phyloP scores from a whole-genome alignment of 2,888 invertebrate species.

The Epirrhoe alternata region DNA sequence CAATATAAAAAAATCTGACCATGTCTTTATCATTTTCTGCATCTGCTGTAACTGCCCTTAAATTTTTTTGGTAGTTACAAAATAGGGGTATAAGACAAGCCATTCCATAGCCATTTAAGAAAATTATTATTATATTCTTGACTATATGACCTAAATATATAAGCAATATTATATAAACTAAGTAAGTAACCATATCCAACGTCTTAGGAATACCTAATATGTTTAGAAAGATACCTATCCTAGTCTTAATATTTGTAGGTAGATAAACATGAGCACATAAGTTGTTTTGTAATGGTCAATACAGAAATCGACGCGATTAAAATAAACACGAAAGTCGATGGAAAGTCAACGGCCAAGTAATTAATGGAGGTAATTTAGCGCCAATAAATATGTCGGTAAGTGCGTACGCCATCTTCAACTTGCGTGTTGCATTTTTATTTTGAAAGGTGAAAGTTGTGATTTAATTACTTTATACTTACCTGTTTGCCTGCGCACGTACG shows the following conservation, averaged over 20 bases:
- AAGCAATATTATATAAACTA: too few species aligned
- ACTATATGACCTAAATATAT: too few species aligned
- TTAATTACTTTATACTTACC: conserved; percentile 44
- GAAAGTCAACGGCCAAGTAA: conserved; percentile 21
- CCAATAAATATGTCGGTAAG: conserved; percentile 33
- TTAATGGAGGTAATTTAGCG: conserved; percentile 17
- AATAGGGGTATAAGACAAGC: too few species aligned
- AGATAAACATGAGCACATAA: not conserved
- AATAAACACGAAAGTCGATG: conserved; percentile 3
- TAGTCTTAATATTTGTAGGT: too few species aligned
- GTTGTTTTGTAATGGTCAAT: not conserved
- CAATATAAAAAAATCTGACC: too few species aligned
- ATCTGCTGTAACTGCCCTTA: too few species aligned
- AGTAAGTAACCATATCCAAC: too few species aligned
- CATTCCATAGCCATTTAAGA: too few species aligned
- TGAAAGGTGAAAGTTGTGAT: conserved; percentile 61
- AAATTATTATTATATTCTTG: too few species aligned
- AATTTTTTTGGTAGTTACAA: too few species aligned
- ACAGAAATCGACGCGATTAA: not conserved
- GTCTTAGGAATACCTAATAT: too few species aligned
- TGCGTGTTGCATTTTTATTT: conserved; percentile 55
- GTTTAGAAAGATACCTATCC: not conserved
- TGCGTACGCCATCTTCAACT: conserved; percentile 43
- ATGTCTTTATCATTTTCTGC: too few species aligned
- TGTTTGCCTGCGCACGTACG: conserved; percentile 27